Conservation (phyloP, 2,113 vertebrate genomes). For the rat (Rattus norvegicus) region GRCr8 NC_086022.1:130496501-130497000, state of each 20-base stretch:
- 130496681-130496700: not conserved
- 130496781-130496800: not conserved
- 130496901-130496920: not conserved
- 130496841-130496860: not conserved
- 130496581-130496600: not conserved
- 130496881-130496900: not conserved
- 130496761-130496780: not conserved
- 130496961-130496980: not conserved
- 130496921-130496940: not conserved
- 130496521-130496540: constrained; percentile 1
- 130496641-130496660: not conserved
- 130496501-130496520: not conserved
- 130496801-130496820: not conserved
- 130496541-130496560: not conserved
- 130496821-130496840: constrained; percentile 8
- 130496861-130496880: not conserved
- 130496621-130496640: not conserved
- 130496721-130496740: not conserved
- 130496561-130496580: not conserved
- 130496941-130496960: not conserved
- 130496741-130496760: not conserved
- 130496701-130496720: not conserved
- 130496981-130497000: not conserved
- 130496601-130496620: not conserved
- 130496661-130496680: not conserved